Conservation (phyloP, 2,113 vertebrate species). For the Protobothrops mucrosquamatus region DNA sequence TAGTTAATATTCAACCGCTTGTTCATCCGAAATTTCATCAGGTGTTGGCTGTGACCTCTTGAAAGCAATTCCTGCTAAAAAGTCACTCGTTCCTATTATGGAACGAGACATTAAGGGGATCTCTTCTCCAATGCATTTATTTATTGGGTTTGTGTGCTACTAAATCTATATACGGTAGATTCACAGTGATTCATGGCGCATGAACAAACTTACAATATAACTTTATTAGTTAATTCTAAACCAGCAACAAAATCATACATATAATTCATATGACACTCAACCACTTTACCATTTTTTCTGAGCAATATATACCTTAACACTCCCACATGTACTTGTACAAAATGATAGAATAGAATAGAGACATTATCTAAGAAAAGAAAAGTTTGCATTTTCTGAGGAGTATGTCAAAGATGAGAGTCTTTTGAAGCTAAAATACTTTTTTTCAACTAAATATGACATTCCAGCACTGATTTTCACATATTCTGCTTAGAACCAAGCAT, state of each 20-base stretch:
- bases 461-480: background rate
- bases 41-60: background rate
- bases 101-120: background rate
- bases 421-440: background rate
- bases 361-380: background rate
- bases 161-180: background rate
- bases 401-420: background rate
- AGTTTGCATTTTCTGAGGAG: background rate
- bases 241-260: background rate
- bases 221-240: background rate
- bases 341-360: background rate
- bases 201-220: background rate
- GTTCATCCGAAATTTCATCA: conserved; percentile 9
- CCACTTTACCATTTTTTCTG: background rate
- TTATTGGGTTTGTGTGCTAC: background rate
- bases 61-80: background rate
- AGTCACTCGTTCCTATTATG: background rate
- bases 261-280: background rate
- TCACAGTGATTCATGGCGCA: background rate
- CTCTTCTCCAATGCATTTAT: background rate
- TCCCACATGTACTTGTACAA: background rate
- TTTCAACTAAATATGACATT: background rate
- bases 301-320: background rate
- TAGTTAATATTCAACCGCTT: conserved; percentile 1
- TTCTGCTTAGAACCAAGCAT: background rate